Conservation (phyloP, 1,140 invertebrate species). For the Aporrectodea caliginosa region DNA sequence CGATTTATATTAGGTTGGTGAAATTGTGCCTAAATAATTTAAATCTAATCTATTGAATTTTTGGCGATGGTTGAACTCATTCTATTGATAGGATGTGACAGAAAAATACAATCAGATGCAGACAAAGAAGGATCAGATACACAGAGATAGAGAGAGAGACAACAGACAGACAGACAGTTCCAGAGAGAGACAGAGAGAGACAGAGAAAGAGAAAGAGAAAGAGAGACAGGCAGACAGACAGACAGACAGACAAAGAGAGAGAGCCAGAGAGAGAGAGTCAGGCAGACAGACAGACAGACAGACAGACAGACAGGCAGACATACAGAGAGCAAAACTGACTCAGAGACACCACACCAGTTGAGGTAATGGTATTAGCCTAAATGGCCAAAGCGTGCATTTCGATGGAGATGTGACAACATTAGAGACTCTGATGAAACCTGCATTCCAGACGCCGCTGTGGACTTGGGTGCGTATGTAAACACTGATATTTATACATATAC, state of each 20-base stretch:
- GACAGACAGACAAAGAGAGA: neutral
- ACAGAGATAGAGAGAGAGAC: neutral
- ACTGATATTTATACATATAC: no score
- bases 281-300: neutral
- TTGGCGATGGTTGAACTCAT: no score
- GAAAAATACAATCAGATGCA: neutral
- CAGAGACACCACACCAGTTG: neutral
- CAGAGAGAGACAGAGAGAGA: neutral
- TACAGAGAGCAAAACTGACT: neutral
- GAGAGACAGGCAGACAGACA: neutral
- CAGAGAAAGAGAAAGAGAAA: neutral
- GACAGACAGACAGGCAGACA: neutral
- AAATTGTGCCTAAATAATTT: neutral
- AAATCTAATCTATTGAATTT: neutral
- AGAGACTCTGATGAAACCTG: neutral
- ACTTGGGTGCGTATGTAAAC: no score
- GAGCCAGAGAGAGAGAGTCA: neutral
- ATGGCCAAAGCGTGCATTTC: neutral
- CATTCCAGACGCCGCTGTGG: neutral
- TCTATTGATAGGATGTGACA: neutral
- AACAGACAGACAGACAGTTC: neutral
- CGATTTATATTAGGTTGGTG: neutral
- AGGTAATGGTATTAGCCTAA: neutral
- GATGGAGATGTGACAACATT: neutral
- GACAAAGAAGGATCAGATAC: neutral